These are phyloP conservation scores for Phataginus tetradactyla DNA, from an alignment of 2,797 vertebrate genomes.

Conservation along the genomic window DNA sequence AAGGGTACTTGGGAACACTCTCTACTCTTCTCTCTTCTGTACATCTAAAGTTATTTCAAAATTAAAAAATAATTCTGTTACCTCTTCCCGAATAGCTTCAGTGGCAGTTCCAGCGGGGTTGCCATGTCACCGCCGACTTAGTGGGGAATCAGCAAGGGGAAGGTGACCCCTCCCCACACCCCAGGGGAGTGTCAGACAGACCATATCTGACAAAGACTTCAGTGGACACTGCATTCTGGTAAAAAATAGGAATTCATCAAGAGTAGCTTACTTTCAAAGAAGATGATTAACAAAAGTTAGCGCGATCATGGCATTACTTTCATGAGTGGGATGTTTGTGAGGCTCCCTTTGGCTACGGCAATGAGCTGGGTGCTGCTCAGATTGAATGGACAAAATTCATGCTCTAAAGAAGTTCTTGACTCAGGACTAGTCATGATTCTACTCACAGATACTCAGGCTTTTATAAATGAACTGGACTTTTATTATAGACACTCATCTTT, in stretches of 20 bases:
- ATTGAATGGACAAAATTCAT: background rate
- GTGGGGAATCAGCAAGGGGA: background rate
- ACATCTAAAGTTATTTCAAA: background rate
- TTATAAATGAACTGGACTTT: background rate
- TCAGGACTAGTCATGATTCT: background rate
- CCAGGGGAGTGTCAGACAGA: background rate
- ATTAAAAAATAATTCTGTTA: background rate
- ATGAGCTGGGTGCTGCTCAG: background rate
- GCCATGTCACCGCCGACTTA: background rate
- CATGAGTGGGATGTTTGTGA: background rate
- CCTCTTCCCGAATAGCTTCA: background rate
- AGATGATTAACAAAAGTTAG: background rate
- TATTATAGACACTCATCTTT: background rate
- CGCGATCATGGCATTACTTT: accelerated
- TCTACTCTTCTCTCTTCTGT: background rate
- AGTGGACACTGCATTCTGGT: background rate
- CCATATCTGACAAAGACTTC: background rate
- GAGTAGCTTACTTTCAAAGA: background rate
- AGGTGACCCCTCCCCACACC: background rate
- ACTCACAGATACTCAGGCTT: background rate
- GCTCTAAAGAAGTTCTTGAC: background rate
- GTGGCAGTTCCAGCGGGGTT: accelerated
- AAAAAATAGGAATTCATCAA: background rate
- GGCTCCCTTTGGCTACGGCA: background rate
- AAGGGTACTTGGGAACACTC: background rate